Evolutionary conservation across 2,888 invertebrate species (phyloP).

Genomic region (Pammene aurita): DNA sequence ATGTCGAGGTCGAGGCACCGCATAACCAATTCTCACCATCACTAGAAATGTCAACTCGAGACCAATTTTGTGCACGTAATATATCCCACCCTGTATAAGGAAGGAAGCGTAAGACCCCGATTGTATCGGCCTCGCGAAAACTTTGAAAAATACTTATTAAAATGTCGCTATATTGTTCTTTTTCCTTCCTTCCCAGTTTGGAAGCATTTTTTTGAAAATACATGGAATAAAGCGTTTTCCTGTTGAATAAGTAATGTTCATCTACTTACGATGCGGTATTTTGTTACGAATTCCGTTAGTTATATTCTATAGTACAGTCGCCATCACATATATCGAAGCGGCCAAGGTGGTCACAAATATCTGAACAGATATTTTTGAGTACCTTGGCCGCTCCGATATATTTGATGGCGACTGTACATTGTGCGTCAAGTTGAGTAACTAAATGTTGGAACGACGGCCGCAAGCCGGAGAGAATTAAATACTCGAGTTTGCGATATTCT

Average conservation of each 20-base stretch:
- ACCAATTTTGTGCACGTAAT: background rate
- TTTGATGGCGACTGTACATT: too few species aligned
- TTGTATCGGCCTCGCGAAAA: constrained; percentile 9
- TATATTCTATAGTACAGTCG: background rate
- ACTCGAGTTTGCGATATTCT: too few species aligned
- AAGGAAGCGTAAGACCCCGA: constrained; percentile 5
- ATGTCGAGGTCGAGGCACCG: too few species aligned
- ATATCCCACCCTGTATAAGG: constrained; percentile 3
- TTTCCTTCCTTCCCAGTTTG: constrained; percentile 15
- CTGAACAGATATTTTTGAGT: too few species aligned
- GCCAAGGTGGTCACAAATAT: too few species aligned
- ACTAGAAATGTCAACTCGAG: too few species aligned
- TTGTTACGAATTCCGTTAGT: background rate
- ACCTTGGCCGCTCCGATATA: too few species aligned
- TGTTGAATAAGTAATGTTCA: background rate
- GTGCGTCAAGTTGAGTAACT: too few species aligned
- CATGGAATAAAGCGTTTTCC: background rate
- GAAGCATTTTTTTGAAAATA: constrained; percentile 12
- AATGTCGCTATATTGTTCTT: constrained; percentile 21
- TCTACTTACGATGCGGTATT: background rate
- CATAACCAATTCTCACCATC: too few species aligned
- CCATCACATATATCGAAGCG: too few species aligned
- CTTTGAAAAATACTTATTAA: constrained; percentile 19
- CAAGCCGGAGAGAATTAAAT: too few species aligned
- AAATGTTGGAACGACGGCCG: too few species aligned